phyloP scores from a whole-genome alignment of 2,888 invertebrate genomes.

The Torymus auratus region DNA sequence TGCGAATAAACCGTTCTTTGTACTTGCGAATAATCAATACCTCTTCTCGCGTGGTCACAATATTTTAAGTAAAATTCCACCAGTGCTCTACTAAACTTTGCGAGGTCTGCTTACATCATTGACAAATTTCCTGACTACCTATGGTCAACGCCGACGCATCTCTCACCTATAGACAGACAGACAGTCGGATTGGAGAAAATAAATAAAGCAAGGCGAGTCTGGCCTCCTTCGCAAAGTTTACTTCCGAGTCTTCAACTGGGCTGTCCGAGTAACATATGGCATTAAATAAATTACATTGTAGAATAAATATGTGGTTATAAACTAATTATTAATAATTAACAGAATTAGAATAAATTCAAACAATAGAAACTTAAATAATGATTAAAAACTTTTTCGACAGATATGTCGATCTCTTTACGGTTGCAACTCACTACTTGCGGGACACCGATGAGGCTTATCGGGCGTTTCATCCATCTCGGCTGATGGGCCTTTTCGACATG shows the following conservation, averaged over 20 bases:
- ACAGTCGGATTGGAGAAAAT: neutral
- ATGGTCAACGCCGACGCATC: conserved; percentile 23
- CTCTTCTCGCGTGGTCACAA: too few species aligned
- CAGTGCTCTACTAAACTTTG: conserved; percentile 5
- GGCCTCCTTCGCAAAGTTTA: conserved; percentile 20
- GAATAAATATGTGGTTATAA: too few species aligned
- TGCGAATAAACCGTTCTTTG: too few species aligned
- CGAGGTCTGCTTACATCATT: neutral
- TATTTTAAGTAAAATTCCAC: conserved; percentile 2
- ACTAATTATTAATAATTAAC: too few species aligned
- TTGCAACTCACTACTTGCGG: conserved; percentile 83
- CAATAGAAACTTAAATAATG: neutral
- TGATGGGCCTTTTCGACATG: conserved; percentile 87
- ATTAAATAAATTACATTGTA: too few species aligned
- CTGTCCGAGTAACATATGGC: conserved; percentile 14
- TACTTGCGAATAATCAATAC: too few species aligned
- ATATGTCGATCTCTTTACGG: conserved; percentile 82
- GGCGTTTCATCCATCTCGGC: conserved; percentile 85
- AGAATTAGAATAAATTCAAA: too few species aligned
- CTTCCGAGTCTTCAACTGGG: conserved; percentile 27
- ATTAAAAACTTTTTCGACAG: conserved; percentile 64
- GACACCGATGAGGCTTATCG: conserved; percentile 80
- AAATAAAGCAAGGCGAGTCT: conserved; percentile 17
- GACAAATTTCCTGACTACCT: conserved; percentile 46
- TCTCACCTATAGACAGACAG: neutral